A percentile compares a stretch with the other conserved stretches of the same genome.
Evolutionary conservation across 2,888 invertebrate genomes (phyloP).

Genomic region (Leuctra nigra): DNA sequence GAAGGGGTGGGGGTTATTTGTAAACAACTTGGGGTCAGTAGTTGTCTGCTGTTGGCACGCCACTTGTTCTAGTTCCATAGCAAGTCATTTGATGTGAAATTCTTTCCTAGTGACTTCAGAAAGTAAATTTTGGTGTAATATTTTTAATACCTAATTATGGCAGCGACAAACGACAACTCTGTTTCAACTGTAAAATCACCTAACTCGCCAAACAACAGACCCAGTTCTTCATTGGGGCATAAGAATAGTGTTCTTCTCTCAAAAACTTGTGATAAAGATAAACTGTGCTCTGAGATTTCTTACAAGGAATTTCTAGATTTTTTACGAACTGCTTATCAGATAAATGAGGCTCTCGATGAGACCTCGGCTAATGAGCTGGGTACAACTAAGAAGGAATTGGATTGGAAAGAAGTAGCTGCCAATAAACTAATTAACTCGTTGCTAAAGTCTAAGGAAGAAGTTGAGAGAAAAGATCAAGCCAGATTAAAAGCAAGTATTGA

Average conservation of each 20-base stretch:
- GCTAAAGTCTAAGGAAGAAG: background rate
- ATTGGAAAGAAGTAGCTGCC: conserved; percentile 31
- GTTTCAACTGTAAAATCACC: too few relatives aligned
- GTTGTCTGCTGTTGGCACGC: too few relatives aligned
- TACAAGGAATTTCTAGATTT: conserved; percentile 65
- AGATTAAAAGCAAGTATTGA: background rate
- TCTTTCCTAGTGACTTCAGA: too few relatives aligned
- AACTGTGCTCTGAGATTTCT: conserved; percentile 50
- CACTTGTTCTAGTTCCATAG: too few relatives aligned
- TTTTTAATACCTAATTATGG: too few relatives aligned
- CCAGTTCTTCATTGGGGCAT: too few relatives aligned
- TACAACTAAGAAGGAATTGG: conserved; percentile 34
- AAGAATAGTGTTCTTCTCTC: conserved; percentile 1
- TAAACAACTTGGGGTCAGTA: too few relatives aligned
- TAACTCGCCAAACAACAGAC: too few relatives aligned
- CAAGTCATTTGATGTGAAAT: too few relatives aligned
- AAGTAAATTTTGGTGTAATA: too few relatives aligned
- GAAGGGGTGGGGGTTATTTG: too few relatives aligned
- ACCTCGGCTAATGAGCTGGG: conserved; percentile 23
- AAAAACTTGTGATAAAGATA: conserved; percentile 27
- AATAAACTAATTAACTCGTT: conserved; percentile 28
- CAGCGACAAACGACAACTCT: too few relatives aligned
- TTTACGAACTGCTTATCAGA: conserved; percentile 65
- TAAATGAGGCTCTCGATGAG: conserved; percentile 36
- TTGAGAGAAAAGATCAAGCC: background rate